Base-by-base conservation (phyloP, 2,888 invertebrate genomes). In the Andrena minutula region DNA sequence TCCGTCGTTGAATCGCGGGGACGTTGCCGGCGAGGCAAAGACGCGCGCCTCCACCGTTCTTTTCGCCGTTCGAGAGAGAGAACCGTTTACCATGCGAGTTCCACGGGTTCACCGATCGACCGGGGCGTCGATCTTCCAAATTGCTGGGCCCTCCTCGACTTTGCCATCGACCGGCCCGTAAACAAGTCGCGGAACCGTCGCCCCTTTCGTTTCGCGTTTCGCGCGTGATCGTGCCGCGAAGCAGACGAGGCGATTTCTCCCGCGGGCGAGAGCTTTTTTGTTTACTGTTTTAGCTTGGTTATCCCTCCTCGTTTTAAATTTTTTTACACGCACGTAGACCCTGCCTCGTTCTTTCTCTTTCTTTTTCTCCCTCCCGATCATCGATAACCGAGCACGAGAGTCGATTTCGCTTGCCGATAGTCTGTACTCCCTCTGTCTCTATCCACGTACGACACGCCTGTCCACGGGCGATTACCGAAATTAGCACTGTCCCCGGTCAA, bases 271-370 rank as follows among this genome's bases (percentile, higher is more conserved):
- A 56, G 20, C 12, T 32, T 32, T 72, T 49, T 32, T 49, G 2
- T 60, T 49, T 26, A 58, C 26, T 20, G 12, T 41, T 10, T 20
- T 30, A 47, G 7, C 53, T 66, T 26, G 32, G 49, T 41, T 72
- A 49, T 84, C 47, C 49, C 63, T 41, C 51, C 28, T n/a, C 30
- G 63, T 66, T 68, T 60, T 26, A 53, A 74, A 49, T 41, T 32
- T 77, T 77, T 71, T 77, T 23, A 41, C 23, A 35, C 2, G 16
- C 41, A 16, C 41, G 1, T 5, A 16, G 16, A 41, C 20, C 63
- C 64, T 61, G 60, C n/a, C 23, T 53, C 10, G 66, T 66, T 61
- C 64, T 75, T 68, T 68, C 65, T 81, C n/a, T 68, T 70, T 41
- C 35, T 51, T 78, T 78, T 64, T 76, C 58, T 49, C 51, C 26